A percentile compares a stretch with the other conserved stretches of the same genome.
These are phyloP conservation scores for Craseonycteris thonglongyai DNA, from an alignment of 2,113 vertebrate genomes.

Conservation along the genomic window DNA sequence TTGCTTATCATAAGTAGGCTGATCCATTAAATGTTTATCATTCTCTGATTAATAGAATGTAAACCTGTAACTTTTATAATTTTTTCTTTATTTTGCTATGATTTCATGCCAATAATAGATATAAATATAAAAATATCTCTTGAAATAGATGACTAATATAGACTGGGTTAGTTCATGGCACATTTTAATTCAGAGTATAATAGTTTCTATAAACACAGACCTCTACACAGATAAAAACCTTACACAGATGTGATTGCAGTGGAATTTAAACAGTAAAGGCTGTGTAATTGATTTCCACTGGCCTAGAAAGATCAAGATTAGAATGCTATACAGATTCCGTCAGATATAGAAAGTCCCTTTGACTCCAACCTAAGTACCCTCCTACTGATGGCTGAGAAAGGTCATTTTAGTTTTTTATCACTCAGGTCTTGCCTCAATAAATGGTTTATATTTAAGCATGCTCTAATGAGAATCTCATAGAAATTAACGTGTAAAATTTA, in stretches of 20 bases:
- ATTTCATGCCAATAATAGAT: neutral
- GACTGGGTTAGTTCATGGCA: neutral
- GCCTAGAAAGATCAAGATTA: neutral
- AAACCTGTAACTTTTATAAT: slow-evolving; percentile 57
- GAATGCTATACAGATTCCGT: neutral
- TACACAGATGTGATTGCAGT: neutral
- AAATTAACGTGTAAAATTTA: neutral
- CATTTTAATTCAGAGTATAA: neutral
- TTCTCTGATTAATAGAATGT: slow-evolving; percentile 50
- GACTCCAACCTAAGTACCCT: neutral
- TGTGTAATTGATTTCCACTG: neutral
- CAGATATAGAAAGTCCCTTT: neutral
- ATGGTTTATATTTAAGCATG: neutral
- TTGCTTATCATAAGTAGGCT: slow-evolving; percentile 58
- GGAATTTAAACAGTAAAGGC: neutral
- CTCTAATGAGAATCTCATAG: neutral
- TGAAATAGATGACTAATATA: neutral
- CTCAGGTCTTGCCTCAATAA: neutral
- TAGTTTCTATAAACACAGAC: neutral
- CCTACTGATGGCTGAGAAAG: neutral
- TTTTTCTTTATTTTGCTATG: slow-evolving; percentile 34
- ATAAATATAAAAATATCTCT: neutral
- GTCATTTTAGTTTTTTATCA: neutral
- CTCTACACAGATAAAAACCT: neutral
- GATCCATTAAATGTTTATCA: slow-evolving; percentile 61